Percentiles rank a stretch among this genome's conserved stretches.
phyloP scores from a whole-genome alignment of 2,888 invertebrate genomes.

The Drosophila algonquin region DNA sequence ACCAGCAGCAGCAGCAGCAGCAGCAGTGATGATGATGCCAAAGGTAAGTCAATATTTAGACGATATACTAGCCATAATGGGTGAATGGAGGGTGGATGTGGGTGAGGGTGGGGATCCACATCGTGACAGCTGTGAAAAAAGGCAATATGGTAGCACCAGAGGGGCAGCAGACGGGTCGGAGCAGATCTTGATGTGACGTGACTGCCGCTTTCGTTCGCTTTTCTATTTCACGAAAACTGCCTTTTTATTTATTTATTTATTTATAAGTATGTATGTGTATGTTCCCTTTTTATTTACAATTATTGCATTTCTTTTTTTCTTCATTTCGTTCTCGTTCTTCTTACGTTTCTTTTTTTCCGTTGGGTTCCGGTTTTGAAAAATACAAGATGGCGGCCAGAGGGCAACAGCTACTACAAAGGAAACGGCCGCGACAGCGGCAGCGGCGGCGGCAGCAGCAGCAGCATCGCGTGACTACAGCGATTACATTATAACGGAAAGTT shows the following conservation, averaged over 20 bases:
- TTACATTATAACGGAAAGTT: constrained; percentile 91
- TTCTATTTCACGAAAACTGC: constrained; percentile 23
- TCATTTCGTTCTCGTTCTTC: constrained; percentile 13
- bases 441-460: constrained; percentile 64
- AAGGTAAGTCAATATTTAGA: constrained; percentile 49
- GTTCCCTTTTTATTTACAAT: constrained; percentile 47
- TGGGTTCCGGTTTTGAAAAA: constrained; percentile 27
- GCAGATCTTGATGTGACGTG: constrained; percentile 23
- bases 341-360: constrained; percentile 37
- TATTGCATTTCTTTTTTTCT: constrained; percentile 36
- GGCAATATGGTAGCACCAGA: neutral
- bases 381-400: constrained; percentile 36
- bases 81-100: no score
- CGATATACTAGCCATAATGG: neutral
- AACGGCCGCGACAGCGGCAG: neutral
- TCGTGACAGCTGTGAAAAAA: neutral
- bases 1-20: constrained; percentile 20
- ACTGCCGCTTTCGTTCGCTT: constrained; percentile 18
- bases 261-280: constrained; percentile 39
- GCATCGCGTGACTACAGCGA: constrained; percentile 85
- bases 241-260: constrained; percentile 54
- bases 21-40: constrained; percentile 40
- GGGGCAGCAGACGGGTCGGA: no score
- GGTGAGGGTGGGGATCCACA: neutral
- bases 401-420: constrained; percentile 25